phyloP scores from a whole-genome alignment of 2,113 vertebrate genomes.

The Ellobius talpinus region DNA sequence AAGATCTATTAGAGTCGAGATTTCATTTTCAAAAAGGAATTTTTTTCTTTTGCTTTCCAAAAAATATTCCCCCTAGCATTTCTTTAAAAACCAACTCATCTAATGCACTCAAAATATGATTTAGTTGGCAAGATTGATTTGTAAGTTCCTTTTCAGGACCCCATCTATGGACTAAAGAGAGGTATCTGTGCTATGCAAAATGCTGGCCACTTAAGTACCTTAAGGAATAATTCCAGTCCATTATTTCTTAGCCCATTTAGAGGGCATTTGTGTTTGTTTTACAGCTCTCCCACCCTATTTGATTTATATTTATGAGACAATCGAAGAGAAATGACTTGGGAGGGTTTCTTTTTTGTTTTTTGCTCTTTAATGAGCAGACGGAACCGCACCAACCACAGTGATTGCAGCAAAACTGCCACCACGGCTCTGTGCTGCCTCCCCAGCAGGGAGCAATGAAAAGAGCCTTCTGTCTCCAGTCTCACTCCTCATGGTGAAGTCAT shows the following conservation, averaged over 20 bases:
- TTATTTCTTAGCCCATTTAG: conserved; percentile 75
- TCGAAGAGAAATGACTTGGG: conserved; percentile 48
- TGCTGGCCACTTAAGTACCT: conserved; percentile 62
- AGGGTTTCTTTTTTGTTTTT: conserved; percentile 70
- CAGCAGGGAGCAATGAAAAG: conserved; percentile 39
- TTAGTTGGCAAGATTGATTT: conserved; percentile 71
- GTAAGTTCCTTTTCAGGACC: conserved; percentile 75
- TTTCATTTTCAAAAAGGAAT: conserved; percentile 64
- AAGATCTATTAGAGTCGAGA: conserved; percentile 35
- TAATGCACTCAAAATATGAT: conserved; percentile 78
- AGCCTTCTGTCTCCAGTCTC: conserved; percentile 13
- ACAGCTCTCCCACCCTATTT: conserved; percentile 21
- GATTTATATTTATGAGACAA: conserved; percentile 71
- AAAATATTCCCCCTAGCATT: conserved; percentile 64
- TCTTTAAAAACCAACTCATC: conserved; percentile 56
- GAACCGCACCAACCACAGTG: conserved; percentile 51
- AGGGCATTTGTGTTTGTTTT: conserved; percentile 53
- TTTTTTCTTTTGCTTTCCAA: conserved; percentile 60
- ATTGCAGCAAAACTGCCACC: neutral
- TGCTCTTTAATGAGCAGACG: neutral
- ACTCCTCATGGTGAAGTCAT: conserved; percentile 29
- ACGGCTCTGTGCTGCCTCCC: neutral
- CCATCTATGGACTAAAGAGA: conserved; percentile 56
- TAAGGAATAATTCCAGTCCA: conserved; percentile 68
- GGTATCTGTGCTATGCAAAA: conserved; percentile 66